Evolutionary conservation across 2,113 vertebrate species (phyloP).

Genomic region (Phylloscopus trochiloides): DNA sequence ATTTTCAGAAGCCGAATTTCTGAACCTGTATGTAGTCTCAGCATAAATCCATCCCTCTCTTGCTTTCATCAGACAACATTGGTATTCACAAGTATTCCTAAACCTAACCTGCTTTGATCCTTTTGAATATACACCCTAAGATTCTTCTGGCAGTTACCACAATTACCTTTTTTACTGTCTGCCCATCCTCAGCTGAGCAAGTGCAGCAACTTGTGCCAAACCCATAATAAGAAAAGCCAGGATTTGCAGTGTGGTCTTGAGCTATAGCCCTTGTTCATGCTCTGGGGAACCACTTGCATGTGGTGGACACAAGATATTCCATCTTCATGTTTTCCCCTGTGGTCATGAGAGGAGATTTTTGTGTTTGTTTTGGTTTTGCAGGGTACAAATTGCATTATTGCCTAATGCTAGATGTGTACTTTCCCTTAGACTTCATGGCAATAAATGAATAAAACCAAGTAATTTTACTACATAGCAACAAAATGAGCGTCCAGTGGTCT

Average conservation of each 20-base stretch:
- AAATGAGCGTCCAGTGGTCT: not conserved
- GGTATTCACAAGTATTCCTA: not conserved
- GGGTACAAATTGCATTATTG: not conserved
- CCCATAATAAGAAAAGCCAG: not conserved
- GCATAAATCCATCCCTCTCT: not conserved
- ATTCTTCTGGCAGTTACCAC: not conserved
- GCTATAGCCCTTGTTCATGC: not conserved
- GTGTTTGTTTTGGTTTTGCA: not conserved
- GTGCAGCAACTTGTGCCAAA: not conserved
- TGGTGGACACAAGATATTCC: not conserved
- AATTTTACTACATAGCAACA: not conserved
- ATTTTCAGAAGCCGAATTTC: not conserved
- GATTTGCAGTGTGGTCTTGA: not conserved
- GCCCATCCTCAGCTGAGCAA: not conserved
- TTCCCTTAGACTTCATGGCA: not conserved
- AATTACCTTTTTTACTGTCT: not conserved
- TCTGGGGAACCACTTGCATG: not conserved
- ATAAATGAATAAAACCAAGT: not conserved
- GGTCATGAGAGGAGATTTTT: not conserved
- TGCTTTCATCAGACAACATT: not conserved
- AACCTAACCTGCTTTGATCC: not conserved
- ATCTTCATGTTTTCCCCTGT: not conserved
- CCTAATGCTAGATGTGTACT: not conserved
- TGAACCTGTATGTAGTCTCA: not conserved
- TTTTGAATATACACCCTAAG: not conserved